Conservation (phyloP, 2,888 invertebrate genomes). For the Synergus itoensis region DNA sequence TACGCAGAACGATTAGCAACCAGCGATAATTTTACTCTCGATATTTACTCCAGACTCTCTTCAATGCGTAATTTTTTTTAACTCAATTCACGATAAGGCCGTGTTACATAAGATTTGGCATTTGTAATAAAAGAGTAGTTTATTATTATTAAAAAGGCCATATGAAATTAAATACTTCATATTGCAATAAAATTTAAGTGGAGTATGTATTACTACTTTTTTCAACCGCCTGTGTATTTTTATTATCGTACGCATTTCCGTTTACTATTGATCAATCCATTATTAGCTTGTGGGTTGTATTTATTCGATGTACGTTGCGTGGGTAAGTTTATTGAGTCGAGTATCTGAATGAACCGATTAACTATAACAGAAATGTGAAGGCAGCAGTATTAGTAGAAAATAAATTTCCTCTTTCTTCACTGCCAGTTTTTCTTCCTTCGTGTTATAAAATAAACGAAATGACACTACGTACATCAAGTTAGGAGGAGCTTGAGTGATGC, state of each 20-base stretch:
- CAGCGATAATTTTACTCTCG: conserved; percentile 26
- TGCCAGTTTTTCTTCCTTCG: not conserved
- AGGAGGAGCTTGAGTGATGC: conserved; percentile 46
- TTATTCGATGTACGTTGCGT: conserved; percentile 25
- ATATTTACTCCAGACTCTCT: not conserved
- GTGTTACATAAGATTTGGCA: not conserved
- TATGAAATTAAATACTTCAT: not conserved
- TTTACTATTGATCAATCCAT: conserved; percentile 33
- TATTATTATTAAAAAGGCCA: not conserved
- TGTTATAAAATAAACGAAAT: conserved; percentile 33
- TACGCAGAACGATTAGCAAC: not conserved
- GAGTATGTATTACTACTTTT: not conserved
- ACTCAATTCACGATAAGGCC: not conserved
- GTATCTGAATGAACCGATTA: conserved; percentile 38
- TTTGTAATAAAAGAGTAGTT: not conserved
- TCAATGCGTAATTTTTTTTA: not conserved
- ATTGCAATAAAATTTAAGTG: not conserved
- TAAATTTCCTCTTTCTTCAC: conserved; percentile 2
- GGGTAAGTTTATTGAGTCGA: conserved; percentile 37
- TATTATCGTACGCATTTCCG: conserved; percentile 24
- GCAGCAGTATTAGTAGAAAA: conserved; percentile 19
- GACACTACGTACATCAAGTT: conserved; percentile 42
- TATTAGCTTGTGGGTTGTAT: conserved; percentile 22
- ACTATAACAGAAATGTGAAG: conserved; percentile 23
- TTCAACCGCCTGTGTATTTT: not conserved